Conservation (phyloP, 1,140 invertebrate genomes). For the Danaus melanippus region DNA sequence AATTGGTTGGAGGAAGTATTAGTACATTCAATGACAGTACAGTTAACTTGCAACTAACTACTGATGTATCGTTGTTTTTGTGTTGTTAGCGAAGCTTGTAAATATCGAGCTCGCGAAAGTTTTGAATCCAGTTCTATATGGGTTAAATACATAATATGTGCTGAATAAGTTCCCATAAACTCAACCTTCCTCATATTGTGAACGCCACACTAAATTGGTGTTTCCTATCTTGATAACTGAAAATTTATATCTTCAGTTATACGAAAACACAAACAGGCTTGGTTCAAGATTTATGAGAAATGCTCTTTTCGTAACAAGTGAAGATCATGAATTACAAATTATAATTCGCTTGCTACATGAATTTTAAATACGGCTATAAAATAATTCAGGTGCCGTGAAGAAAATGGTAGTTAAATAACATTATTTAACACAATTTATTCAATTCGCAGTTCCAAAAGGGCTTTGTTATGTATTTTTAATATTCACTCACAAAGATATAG, state of each 20-base stretch:
- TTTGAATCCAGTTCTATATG: constrained; percentile 40
- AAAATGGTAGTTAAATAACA: no score
- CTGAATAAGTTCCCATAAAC: constrained; percentile 22
- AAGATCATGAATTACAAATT: no score
- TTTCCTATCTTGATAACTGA: constrained; percentile 19
- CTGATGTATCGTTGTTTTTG: constrained; percentile 67
- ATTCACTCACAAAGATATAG: no score
- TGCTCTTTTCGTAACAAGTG: no score
- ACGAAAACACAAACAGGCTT: constrained; percentile 7
- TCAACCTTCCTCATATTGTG: constrained; percentile 12
- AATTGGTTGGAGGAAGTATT: no score
- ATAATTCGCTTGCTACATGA: no score
- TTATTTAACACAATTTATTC: no score
- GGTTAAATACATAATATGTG: constrained; percentile 8
- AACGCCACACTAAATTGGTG: constrained; percentile 8
- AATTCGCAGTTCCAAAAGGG: no score
- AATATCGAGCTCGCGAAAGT: constrained; percentile 47
- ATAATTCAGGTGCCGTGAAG: no score
- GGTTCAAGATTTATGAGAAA: no score
- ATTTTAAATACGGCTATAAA: no score
- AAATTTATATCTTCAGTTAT: constrained; percentile 25
- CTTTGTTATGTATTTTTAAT: no score
- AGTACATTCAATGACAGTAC: constrained; percentile 24
- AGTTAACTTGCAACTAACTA: constrained; percentile 64
- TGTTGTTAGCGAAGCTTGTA: constrained; percentile 49